Evolutionary conservation across 1,140 invertebrate species (phyloP).

Genomic region (Mamestra configurata): DNA sequence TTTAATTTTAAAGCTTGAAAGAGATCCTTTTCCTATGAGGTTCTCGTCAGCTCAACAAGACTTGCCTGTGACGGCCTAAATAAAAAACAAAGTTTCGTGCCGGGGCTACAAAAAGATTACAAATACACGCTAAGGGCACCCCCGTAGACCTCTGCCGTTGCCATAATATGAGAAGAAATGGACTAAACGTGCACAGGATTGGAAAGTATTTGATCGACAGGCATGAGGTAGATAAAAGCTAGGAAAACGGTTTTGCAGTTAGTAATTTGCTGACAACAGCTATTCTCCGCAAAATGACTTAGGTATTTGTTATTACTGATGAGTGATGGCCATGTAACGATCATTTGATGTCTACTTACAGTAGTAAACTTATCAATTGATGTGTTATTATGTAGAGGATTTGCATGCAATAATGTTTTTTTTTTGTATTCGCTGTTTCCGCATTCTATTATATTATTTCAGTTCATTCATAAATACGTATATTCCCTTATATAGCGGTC

Average conservation of each 20-base stretch:
- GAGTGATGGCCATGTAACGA: not conserved
- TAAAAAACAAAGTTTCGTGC: no score
- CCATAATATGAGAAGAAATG: no score
- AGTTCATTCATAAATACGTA: not conserved
- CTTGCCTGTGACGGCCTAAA: no score
- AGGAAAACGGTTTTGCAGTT: not conserved
- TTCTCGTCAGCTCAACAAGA: no score
- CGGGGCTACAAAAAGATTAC: no score
- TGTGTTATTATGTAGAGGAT: constrained; percentile 9
- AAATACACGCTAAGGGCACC: no score
- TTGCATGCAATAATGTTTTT: not conserved
- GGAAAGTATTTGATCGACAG: no score
- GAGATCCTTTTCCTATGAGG: no score
- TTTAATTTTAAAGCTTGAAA: no score
- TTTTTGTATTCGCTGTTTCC: not conserved
- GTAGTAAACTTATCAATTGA: constrained; percentile 12
- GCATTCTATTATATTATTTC: not conserved
- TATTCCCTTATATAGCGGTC: no score
- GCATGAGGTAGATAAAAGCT: not conserved
- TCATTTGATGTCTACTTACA: constrained; percentile 9
- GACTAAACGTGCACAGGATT: no score
- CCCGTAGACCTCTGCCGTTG: no score
- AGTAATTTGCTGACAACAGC: not conserved
- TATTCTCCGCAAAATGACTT: not conserved
- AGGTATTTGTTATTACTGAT: not conserved